These are phyloP conservation scores for Lomographa bimaculata DNA, from an alignment of 2,888 invertebrate species.

Conservation along the genomic window DNA sequence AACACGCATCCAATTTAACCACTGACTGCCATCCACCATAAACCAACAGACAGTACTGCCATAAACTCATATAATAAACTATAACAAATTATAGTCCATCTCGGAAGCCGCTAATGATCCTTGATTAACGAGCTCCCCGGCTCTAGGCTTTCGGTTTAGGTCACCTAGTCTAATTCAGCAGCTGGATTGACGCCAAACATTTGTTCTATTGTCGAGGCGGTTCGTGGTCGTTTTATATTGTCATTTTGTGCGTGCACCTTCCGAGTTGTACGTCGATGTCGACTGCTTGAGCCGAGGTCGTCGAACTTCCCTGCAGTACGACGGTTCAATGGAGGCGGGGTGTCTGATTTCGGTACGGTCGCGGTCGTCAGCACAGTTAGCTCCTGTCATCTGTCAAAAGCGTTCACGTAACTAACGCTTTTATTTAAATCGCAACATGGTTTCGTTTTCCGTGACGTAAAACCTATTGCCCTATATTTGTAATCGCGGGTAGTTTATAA, in stretches of 20 bases:
- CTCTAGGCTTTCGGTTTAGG: slow-evolving; percentile 49
- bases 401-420: slow-evolving; percentile 41
- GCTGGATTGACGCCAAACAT: slow-evolving; percentile 75
- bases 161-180: slow-evolving; percentile 69
- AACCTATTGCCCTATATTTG: slow-evolving; percentile 25
- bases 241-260: slow-evolving; percentile 53
- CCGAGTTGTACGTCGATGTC: slow-evolving; percentile 39
- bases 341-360: slow-evolving; percentile 51
- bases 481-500: slow-evolving; percentile 46
- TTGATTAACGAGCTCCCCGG: slow-evolving; percentile 28
- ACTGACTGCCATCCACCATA: slow-evolving; percentile 26
- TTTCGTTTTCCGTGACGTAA: slow-evolving; percentile 20
- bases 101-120: slow-evolving; percentile 3
- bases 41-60: slow-evolving; percentile 21
- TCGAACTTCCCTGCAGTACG: slow-evolving; percentile 61
- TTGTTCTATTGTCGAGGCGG: slow-evolving; percentile 72
- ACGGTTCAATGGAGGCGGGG: slow-evolving; percentile 53
- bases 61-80: slow-evolving; percentile 25
- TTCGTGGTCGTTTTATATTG: slow-evolving; percentile 63
- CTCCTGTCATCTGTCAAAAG: slow-evolving; percentile 46
- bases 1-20: slow-evolving; percentile 21
- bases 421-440: slow-evolving; percentile 28
- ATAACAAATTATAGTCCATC: neutral
- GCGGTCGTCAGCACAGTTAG: slow-evolving; percentile 38
- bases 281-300: slow-evolving; percentile 45